Conservation (phyloP, 2,888 invertebrate genomes). For the Venusia cambrica region DNA sequence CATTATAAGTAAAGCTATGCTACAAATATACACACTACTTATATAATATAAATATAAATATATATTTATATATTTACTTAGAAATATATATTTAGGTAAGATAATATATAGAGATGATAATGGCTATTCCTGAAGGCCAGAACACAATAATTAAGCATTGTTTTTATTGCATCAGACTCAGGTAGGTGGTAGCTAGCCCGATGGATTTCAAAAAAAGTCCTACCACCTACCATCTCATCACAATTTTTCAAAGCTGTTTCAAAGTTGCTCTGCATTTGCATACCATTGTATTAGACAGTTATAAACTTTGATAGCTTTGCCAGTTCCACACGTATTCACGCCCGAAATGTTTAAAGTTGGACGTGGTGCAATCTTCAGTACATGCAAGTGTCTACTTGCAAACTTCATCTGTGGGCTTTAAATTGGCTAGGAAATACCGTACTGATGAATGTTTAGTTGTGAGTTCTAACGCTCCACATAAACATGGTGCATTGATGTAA, state of each 20-base stretch:
- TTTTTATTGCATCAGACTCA: too few species aligned
- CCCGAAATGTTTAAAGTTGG: slow-evolving; percentile 13
- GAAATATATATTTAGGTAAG: too few species aligned
- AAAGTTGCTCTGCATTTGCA: slow-evolving; percentile 47
- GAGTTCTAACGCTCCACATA: slow-evolving; percentile 5
- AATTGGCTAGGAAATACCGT: slow-evolving; percentile 11
- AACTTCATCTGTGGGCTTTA: slow-evolving; percentile 14
- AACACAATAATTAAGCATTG: too few species aligned
- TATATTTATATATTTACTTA: too few species aligned
- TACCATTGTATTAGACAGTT: slow-evolving; percentile 59
- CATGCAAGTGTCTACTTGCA: slow-evolving; percentile 15
- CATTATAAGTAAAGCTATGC: too few species aligned
- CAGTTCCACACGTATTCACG: slow-evolving; percentile 37
- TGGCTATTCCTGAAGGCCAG: too few species aligned
- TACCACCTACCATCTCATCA: not conserved
- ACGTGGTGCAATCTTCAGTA: slow-evolving; percentile 19
- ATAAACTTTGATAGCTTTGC: slow-evolving; percentile 64
- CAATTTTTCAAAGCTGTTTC: slow-evolving; percentile 27
- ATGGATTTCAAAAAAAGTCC: too few species aligned
- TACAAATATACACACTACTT: too few species aligned
- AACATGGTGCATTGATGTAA: slow-evolving; percentile 3
- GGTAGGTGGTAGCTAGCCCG: too few species aligned
- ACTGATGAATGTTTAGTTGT: slow-evolving; percentile 10
- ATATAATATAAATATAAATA: too few species aligned
- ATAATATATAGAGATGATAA: too few species aligned